Evolutionary conservation across 2,113 vertebrate genomes (phyloP).

Genomic region (Channa argus): DNA sequence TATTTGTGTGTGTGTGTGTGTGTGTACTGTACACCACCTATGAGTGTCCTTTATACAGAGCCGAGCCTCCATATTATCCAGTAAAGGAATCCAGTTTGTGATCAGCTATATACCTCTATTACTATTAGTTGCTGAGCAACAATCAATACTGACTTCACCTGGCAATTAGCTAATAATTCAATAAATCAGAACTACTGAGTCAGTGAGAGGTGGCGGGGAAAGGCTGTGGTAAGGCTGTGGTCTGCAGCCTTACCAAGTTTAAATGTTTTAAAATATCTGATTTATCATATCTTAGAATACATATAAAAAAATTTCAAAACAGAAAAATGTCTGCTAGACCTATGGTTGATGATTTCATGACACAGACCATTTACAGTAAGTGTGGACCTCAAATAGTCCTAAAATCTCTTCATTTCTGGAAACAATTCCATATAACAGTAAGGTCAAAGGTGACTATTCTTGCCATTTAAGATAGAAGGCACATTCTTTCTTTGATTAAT

Average conservation of each 20-base stretch:
- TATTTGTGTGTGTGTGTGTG: background rate
- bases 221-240: background rate
- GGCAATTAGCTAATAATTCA: conserved; percentile 87
- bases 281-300: too few relatives aligned
- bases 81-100: conserved; percentile 66
- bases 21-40: background rate
- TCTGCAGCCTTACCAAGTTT: conserved; percentile 1
- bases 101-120: conserved; percentile 69
- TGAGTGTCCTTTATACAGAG: too few relatives aligned
- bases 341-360: background rate
- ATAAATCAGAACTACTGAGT: conserved; percentile 66
- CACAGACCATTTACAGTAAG: background rate
- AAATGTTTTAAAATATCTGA: too few relatives aligned
- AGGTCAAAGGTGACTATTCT: conserved; percentile 62
- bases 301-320: too few relatives aligned
- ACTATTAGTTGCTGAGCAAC: conserved; percentile 66
- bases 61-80: conserved; percentile 41
- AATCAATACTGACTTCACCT: conserved; percentile 83
- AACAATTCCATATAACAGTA: conserved; percentile 31
- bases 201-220: conserved; percentile 16
- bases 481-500: conserved; percentile 71
- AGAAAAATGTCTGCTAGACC: too few relatives aligned
- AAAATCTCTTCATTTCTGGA: conserved; percentile 27
- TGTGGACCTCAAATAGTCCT: background rate
- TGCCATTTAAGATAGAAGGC: conserved; percentile 68